These are phyloP conservation scores for Zaprionus nigranus DNA, from an alignment of 1,140 invertebrate species.

Conservation along the genomic window DNA sequence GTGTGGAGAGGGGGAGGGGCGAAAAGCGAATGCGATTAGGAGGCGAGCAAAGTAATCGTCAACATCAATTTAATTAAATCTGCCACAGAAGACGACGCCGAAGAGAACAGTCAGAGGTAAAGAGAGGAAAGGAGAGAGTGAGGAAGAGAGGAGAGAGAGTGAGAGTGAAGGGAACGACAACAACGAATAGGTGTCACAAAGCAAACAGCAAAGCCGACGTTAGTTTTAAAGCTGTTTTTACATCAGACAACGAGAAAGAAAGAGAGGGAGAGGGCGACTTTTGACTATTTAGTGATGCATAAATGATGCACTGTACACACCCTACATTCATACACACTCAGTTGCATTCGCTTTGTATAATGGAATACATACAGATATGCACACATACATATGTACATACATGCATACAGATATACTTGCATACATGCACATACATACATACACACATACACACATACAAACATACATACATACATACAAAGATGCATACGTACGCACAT, in stretches of 20 bases:
- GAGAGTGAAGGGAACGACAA: conserved; percentile 21
- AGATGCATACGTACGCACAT: neutral
- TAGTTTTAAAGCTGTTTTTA: conserved; percentile 30
- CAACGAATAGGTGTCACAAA: conserved; percentile 51
- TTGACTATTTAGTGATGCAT: conserved; percentile 10
- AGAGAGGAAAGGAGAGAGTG: neutral
- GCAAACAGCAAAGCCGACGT: conserved; percentile 26
- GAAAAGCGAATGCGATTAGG: conserved; percentile 47
- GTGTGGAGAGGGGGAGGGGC: neutral
- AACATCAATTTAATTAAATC: conserved; percentile 71
- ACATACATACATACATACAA: neutral
- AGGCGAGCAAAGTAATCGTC: conserved; percentile 49
- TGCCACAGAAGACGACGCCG: conserved; percentile 9
- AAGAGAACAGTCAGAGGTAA: neutral
- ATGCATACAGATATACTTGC: neutral
- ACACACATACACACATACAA: neutral
- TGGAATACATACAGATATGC: neutral
- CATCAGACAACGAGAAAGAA: neutral
- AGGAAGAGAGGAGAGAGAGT: too few relatives aligned
- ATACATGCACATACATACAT: too few relatives aligned
- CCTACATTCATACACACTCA: neutral
- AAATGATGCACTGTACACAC: neutral
- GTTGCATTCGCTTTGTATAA: neutral
- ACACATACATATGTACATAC: neutral
- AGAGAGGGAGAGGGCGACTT: neutral